Conservation (phyloP, 2,888 invertebrate genomes). For the Mylabris sibirica region DNA sequence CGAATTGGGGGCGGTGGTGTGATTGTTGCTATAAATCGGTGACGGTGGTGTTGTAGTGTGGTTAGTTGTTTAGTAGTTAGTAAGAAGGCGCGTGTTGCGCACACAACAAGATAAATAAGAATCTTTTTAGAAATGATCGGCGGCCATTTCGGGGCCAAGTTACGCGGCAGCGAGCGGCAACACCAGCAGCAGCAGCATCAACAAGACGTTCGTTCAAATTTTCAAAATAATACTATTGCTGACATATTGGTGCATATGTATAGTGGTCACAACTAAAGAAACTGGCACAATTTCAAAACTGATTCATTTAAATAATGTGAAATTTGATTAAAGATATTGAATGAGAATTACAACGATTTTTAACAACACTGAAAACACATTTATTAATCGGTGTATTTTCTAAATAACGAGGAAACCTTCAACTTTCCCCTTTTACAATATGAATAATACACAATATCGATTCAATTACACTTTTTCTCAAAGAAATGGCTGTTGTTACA, state of each 20-base stretch:
- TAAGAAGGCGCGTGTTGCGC: slow-evolving; percentile 41
- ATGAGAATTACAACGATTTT: no score
- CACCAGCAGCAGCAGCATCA: neutral
- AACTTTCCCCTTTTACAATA: neutral
- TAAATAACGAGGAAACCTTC: neutral
- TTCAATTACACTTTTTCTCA: neutral
- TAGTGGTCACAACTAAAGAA: neutral
- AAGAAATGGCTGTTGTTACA: slow-evolving; percentile 4
- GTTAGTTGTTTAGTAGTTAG: neutral
- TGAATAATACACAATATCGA: neutral
- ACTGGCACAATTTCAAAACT: neutral
- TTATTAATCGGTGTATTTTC: neutral
- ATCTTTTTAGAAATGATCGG: slow-evolving; percentile 35
- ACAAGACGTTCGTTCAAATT: neutral
- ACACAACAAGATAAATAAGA: slow-evolving; percentile 26
- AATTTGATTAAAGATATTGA: no score
- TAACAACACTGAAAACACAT: neutral
- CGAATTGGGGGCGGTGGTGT: slow-evolving; percentile 23
- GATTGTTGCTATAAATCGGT: slow-evolving; percentile 2
- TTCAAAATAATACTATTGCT: slow-evolving; percentile 2
- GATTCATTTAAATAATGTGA: neutral
- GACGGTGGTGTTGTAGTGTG: slow-evolving; percentile 20
- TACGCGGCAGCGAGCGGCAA: slow-evolving; percentile 19
- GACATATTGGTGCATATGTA: neutral
- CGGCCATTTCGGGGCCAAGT: slow-evolving; percentile 43